phyloP scores from a whole-genome alignment of 2,888 invertebrate genomes.

The Cataglyphis altisquamis region DNA sequence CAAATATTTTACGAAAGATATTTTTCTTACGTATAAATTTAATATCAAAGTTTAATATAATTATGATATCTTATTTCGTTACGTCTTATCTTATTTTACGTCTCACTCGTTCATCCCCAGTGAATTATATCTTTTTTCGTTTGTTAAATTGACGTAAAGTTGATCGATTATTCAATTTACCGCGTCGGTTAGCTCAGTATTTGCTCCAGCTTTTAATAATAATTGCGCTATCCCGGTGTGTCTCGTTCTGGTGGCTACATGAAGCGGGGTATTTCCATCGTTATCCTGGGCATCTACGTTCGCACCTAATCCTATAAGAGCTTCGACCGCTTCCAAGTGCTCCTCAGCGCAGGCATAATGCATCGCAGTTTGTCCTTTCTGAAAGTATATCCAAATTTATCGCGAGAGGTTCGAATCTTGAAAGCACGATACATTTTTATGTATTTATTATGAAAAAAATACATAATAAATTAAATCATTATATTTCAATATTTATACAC shows the following conservation, averaged over 20 bases:
- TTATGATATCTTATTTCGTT: neutral
- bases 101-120: neutral
- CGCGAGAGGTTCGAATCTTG: neutral
- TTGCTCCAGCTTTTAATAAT: slow-evolving; percentile 90
- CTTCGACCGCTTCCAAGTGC: slow-evolving; percentile 88
- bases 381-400: slow-evolving; percentile 47
- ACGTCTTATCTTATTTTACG: neutral
- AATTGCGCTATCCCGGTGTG: slow-evolving; percentile 91
- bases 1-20: neutral
- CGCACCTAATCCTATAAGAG: slow-evolving; percentile 89
- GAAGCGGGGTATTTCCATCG: slow-evolving; percentile 91
- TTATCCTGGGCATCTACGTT: slow-evolving; percentile 91
- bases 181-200: slow-evolving; percentile 88
- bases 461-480: neutral
- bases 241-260: slow-evolving; percentile 92
- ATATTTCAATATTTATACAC: neutral
- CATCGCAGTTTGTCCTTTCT: slow-evolving; percentile 90
- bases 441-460: slow-evolving; percentile 8
- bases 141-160: neutral
- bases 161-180: slow-evolving; percentile 56
- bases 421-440: neutral
- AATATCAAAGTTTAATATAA: neutral
- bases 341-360: slow-evolving; percentile 91
- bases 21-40: neutral
- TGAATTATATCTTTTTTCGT: neutral